phyloP scores from a whole-genome alignment of 1,140 invertebrate genomes.

The Dryas iulia region DNA sequence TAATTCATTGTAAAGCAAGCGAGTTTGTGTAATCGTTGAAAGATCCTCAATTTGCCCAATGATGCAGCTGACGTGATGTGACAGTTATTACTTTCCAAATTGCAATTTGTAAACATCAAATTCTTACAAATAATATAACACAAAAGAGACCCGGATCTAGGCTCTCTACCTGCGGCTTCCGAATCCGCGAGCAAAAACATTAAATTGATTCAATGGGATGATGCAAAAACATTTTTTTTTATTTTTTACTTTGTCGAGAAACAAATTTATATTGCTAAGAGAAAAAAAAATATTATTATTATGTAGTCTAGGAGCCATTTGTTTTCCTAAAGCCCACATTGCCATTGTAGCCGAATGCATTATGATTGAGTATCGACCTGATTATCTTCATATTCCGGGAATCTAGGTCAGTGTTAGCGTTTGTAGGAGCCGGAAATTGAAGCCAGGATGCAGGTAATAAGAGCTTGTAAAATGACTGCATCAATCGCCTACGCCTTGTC shows the following conservation, averaged over 20 bases:
- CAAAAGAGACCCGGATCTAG: conserved; percentile 73
- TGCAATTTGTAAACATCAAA: conserved; percentile 75
- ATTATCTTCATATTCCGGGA: conserved; percentile 52
- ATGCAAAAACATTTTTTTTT: conserved; percentile 52
- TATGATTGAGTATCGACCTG: conserved; percentile 65
- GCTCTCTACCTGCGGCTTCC: conserved; percentile 75
- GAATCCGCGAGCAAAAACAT: conserved; percentile 69
- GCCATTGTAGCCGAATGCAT: conserved; percentile 36
- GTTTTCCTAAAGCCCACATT: conserved; percentile 31
- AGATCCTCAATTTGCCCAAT: conserved; percentile 52
- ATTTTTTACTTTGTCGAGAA: conserved; percentile 46
- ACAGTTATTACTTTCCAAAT: conserved; percentile 71
- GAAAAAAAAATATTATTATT: conserved; percentile 67
- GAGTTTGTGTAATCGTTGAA: neutral
- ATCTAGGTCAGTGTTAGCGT: conserved; percentile 69
- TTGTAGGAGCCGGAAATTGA: conserved; percentile 49
- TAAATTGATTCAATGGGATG: conserved; percentile 64
- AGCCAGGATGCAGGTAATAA: conserved; percentile 64
- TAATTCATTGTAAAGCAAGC: neutral
- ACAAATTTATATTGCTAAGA: conserved; percentile 72
- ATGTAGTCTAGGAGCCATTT: conserved; percentile 45
- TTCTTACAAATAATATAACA: conserved; percentile 55
- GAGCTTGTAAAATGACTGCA: conserved; percentile 36
- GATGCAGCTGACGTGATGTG: conserved; percentile 67
- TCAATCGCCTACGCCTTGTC: conserved; percentile 38